These are phyloP conservation scores for Sarcophaga variegata DNA, from an alignment of 2,888 invertebrate species.

Conservation along the genomic window DNA sequence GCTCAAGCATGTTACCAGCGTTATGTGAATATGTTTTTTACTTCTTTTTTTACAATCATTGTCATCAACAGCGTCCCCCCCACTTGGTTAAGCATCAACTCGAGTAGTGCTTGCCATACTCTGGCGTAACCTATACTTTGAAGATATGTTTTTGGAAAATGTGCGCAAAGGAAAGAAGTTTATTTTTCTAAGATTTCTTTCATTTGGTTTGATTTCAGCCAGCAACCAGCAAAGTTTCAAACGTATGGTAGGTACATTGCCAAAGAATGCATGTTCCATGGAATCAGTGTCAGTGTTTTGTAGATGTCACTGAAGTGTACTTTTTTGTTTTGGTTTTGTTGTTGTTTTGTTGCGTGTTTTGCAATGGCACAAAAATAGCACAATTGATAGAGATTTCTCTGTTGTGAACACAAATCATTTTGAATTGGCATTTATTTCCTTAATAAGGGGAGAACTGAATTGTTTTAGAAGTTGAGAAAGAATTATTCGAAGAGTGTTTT, in stretches of 20 bases:
- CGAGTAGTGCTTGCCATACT: not conserved
- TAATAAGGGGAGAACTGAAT: conserved; percentile 23
- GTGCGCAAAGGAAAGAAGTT: not conserved
- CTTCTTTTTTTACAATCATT: not conserved
- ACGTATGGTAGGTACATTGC: not conserved
- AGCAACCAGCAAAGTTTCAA: not conserved
- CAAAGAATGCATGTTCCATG: conserved; percentile 34
- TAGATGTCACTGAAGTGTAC: not conserved
- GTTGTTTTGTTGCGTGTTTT: not conserved
- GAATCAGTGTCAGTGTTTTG: conserved; percentile 44
- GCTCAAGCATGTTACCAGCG: conserved; percentile 24
- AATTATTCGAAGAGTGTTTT: conserved; percentile 36
- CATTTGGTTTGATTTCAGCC: not conserved
- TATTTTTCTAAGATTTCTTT: not conserved
- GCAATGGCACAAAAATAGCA: not conserved
- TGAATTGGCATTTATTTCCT: conserved; percentile 46
- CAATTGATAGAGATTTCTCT: conserved; percentile 41
- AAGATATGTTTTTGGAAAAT: not conserved
- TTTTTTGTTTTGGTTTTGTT: not conserved
- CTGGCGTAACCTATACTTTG: not conserved
- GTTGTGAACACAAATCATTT: conserved; percentile 41
- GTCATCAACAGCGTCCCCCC: not conserved
- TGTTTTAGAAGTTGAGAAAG: conserved; percentile 31
- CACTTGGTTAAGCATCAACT: not conserved
- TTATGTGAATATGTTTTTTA: conserved; percentile 39